These are phyloP conservation scores for Sipha maydis DNA, from an alignment of 2,888 invertebrate genomes.

Conservation along the genomic window DNA sequence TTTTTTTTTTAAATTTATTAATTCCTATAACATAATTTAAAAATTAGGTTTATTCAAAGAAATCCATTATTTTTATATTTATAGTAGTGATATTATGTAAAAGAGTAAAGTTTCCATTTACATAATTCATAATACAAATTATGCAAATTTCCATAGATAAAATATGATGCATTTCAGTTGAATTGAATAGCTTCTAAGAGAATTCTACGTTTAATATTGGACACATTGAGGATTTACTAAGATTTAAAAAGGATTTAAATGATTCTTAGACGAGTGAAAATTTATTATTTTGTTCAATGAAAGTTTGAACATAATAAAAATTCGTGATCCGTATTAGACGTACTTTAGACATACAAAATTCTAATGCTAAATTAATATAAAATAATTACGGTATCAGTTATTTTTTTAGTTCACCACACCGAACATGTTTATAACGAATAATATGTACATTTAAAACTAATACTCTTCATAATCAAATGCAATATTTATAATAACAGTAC, in stretches of 20 bases:
- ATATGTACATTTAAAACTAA: not conserved
- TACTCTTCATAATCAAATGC: not conserved
- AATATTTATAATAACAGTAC: not conserved
- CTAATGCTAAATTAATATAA: not conserved
- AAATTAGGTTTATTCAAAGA: no score
- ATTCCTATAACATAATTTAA: no score
- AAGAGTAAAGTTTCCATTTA: not conserved
- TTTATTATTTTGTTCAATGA: slow-evolving; percentile 2
- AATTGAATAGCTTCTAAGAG: not conserved
- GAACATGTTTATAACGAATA: not conserved
- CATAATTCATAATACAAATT: not conserved
- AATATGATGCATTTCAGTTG: not conserved
- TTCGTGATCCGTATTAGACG: not conserved
- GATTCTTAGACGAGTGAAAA: not conserved
- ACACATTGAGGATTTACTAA: not conserved
- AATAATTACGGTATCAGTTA: not conserved
- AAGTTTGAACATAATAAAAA: slow-evolving; percentile 18
- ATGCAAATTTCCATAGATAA: not conserved
- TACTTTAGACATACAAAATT: not conserved
- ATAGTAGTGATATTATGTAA: no score
- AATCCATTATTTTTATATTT: no score
- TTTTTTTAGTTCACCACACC: not conserved
- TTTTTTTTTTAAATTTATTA: no score
- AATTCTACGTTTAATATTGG: slow-evolving; percentile 15
- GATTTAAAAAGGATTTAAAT: slow-evolving; percentile 1